These are phyloP conservation scores for Florisuga fusca DNA, from an alignment of 2,797 vertebrate species.

Conservation along the genomic window DNA sequence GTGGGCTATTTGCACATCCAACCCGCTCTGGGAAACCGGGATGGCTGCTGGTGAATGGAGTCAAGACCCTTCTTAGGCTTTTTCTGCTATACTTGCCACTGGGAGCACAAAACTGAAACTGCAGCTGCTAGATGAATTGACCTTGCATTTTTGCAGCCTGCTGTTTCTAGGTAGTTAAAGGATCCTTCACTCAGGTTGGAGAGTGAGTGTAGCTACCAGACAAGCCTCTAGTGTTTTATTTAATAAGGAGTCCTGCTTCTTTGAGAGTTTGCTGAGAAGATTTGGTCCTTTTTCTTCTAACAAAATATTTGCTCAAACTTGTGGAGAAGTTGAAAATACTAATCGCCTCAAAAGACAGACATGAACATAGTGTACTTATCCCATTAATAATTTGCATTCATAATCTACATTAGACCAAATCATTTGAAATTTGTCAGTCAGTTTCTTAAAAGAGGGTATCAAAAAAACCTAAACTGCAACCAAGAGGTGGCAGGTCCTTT, in stretches of 20 bases:
- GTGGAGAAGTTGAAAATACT: neutral
- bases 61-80: neutral
- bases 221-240: neutral
- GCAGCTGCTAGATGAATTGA: neutral
- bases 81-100: neutral
- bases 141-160: neutral
- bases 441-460: neutral
- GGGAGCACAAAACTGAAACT: neutral
- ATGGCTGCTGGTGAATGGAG: neutral
- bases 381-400: slow-evolving; percentile 15
- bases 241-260: neutral
- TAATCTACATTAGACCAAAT: neutral
- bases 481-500: neutral
- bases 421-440: neutral
- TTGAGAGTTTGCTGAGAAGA: neutral
- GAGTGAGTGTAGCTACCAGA: neutral
- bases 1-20: fast-evolving
- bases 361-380: neutral
- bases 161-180: neutral
- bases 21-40: neutral
- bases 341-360: neutral
- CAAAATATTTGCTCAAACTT: neutral
- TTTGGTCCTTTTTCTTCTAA: neutral
- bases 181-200: neutral
- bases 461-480: neutral